A percentile compares a stretch with the other conserved stretches of the same genome.
These are phyloP conservation scores for Hemithea aestivaria DNA, from an alignment of 2,888 invertebrate genomes.

Conservation along the genomic window DNA sequence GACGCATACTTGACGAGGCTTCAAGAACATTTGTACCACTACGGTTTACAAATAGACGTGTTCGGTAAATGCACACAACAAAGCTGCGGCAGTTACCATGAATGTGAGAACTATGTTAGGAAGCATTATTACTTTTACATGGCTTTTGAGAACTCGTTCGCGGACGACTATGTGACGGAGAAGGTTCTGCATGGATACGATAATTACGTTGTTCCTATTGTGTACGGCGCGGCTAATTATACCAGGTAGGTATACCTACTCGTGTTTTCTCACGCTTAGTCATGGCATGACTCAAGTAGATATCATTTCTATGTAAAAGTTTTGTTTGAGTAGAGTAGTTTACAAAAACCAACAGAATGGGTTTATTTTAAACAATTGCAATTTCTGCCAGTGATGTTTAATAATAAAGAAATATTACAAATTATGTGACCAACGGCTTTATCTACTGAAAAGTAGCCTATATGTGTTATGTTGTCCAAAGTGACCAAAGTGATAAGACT, in stretches of 20 bases:
- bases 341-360: no score
- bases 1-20: constrained; percentile 43
- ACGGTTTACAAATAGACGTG: constrained; percentile 45
- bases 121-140: constrained; percentile 55
- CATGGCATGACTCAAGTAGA: background rate
- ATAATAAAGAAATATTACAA: no score
- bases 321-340: no score
- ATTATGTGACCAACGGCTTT: no score
- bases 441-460: no score
- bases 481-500: no score
- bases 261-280: constrained; percentile 2
- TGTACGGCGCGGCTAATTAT: constrained; percentile 83
- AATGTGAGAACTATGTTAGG: constrained; percentile 38
- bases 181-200: constrained; percentile 62
- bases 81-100: constrained; percentile 31
- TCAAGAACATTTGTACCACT: constrained; percentile 47
- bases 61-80: constrained; percentile 40
- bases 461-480: no score
- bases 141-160: constrained; percentile 54
- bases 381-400: no score
- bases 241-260: constrained; percentile 38
- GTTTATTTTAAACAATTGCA: no score
- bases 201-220: constrained; percentile 82
- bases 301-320: no score
- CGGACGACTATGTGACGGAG: constrained; percentile 55